Evolutionary conservation across 2,113 vertebrate species (phyloP), one percentile per base, ranked within the genome.

Genomic region (Phasianus colchicus): DNA sequence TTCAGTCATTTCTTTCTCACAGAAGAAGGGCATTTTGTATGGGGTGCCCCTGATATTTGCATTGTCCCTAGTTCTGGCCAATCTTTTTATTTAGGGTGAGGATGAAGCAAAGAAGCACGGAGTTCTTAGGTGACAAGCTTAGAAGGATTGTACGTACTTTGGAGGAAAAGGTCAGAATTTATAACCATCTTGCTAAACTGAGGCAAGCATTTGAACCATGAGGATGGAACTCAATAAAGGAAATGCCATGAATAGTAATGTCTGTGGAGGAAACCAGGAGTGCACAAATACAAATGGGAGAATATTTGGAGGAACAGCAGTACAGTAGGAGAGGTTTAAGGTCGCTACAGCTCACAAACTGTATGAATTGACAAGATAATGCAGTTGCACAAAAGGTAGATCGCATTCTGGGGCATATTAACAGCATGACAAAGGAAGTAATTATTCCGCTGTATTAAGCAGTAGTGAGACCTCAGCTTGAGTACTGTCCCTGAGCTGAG

Each of bases 301-400:
- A 90, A 50, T 45, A 89, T 58, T 48, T 66, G 48, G 30, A 86
- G 75, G 70, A 88, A 21, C 40, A 86, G 38, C 52, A 67, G 43
- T 8, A 42, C 32, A 58, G 71, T 66, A 79, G 65, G 77, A 93
- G 78, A 91, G 79, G 95, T 94, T 71, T 64, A 88, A 91, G 93
- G 88, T 86, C 85, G 50, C 29, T 36, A 25, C 8, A 20, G 78
- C 75, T 96, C 67, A 89, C 54, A 76, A 63, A 63, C 67, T 22
- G 29, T 0, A 0, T 38, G 32, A 89, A 48, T 66, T 0, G 21
- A 83, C 75, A 70, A 73, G 90, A 91, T 91, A 95, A 93, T 63
- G 63, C 0, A 2, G 63, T 58, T 92, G 67, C 82, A 91, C n/a
- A 88, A 94, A 91, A 96, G 54, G 55, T 75, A 83, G 61, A 80